These are phyloP conservation scores for Apogon talboti DNA, from an alignment of 2,797 vertebrate genomes.

Conservation along the genomic window DNA sequence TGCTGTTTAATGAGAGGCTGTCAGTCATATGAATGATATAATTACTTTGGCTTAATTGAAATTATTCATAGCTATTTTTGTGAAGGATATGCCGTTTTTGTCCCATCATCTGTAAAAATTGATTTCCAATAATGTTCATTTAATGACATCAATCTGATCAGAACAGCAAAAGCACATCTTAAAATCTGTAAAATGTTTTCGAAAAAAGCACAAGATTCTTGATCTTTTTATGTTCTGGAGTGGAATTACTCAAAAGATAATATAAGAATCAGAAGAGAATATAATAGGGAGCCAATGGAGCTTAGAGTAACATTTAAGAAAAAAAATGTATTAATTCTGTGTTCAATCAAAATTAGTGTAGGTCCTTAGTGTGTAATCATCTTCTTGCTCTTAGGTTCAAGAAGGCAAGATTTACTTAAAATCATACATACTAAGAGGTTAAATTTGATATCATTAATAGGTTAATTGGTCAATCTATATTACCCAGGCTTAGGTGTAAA, in stretches of 20 bases:
- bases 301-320: too few species aligned
- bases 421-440: too few species aligned
- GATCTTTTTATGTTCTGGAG: neutral
- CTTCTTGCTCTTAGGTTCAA: conserved; percentile 1
- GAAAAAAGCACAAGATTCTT: neutral
- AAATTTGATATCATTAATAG: too few species aligned
- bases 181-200: neutral
- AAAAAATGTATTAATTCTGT: too few species aligned
- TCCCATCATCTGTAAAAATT: conserved; percentile 23
- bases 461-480: too few species aligned
- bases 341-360: too few species aligned
- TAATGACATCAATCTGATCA: conserved; percentile 25
- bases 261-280: too few species aligned
- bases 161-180: conserved; percentile 23
- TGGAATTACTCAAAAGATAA: too few species aligned
- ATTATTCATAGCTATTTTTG: conserved; percentile 65
- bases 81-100: conserved; percentile 53
- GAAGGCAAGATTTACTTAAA: neutral
- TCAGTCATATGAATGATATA: conserved; percentile 68
- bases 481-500: too few species aligned
- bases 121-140: conserved; percentile 55
- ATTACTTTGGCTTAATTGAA: conserved; percentile 66
- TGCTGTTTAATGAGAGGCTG: conserved; percentile 73
- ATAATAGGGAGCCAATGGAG: too few species aligned
- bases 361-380: too few species aligned